Base-by-base conservation (phyloP, 2,888 invertebrate genomes). In the Volucella inanis region DNA sequence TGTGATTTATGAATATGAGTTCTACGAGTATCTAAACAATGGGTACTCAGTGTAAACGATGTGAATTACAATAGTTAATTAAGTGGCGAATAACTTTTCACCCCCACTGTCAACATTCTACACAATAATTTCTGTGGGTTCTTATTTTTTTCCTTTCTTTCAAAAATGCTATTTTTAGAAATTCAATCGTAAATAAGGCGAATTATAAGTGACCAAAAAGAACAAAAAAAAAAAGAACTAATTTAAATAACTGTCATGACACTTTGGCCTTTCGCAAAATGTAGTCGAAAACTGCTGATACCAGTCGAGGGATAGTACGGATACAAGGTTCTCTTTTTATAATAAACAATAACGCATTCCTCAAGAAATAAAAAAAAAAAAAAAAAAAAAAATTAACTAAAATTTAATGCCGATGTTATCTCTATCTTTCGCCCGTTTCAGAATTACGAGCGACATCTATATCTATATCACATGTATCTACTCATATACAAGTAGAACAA, bases 221-320 rank as follows among this genome's bases (percentile, higher is more conserved):
- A 65, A 65, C 18, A 11, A 18, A n/a, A 10, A 41, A 18, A n/a
- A 65, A 65, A 65, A 18, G n/a, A n/a, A 61, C 15, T 18, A 39
- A 61, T 41, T n/a, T 14, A 39, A 18, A 61, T 61, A 43, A 22
- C 8, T 0, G 12, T 61, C 61, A 22, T 47, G 47, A 47, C 68
- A 55, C 38, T 55, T 68, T 68, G 68, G 55, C 68, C 68, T 68
- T 68, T 68, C 39, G 67, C 43, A 41, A 31, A 54, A 31, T 6
- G 6, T 6, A 54, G 55, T 47, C 55, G 43, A 68, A 68, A 31
- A 31, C 31, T 54, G 54, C 31, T 50, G 64, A 65, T 65, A 55
- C 38, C 31, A 6, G 6, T 31, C 31, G 31, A 31, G 6, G 31
- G 31, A 31, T 31, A 31, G 6, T 31, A 31, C 6, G 4, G 31